A percentile compares a stretch with the other conserved stretches of the same genome.
These are phyloP conservation scores for Antennarius maculatus DNA, from an alignment of 2,797 vertebrate species.

Conservation along the genomic window DNA sequence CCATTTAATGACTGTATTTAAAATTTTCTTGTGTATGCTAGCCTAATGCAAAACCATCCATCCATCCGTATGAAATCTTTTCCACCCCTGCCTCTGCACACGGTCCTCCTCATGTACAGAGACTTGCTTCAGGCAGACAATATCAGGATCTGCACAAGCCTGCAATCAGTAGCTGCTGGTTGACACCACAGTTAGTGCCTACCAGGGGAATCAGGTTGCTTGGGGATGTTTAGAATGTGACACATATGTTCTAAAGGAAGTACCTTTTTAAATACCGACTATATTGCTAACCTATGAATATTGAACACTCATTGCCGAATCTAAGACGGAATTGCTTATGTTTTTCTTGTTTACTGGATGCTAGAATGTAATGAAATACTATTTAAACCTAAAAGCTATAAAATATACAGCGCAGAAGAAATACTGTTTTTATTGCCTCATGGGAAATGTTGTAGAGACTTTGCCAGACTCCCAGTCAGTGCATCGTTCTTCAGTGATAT, in stretches of 20 bases:
- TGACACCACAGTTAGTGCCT: constrained; percentile 56
- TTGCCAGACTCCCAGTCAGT: neutral
- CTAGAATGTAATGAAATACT: constrained; percentile 11
- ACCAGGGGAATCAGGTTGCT: constrained; percentile 60
- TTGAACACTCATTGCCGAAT: constrained; percentile 24
- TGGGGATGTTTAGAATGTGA: constrained; percentile 52
- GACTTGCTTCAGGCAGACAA: constrained; percentile 42
- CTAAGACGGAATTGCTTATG: constrained; percentile 31
- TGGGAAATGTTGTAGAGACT: neutral
- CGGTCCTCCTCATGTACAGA: constrained; percentile 31
- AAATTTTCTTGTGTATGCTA: no score
- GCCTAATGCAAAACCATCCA: neutral
- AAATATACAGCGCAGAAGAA: constrained; percentile 2
- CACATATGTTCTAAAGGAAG: constrained; percentile 48
- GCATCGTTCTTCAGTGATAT: neutral
- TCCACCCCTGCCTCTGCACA: constrained; percentile 20
- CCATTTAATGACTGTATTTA: no score
- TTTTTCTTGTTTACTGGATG: constrained; percentile 20
- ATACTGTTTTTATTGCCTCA: neutral
- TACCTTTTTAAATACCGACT: constrained; percentile 35
- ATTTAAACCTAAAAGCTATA: constrained; percentile 8
- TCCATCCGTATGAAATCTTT: constrained; percentile 12
- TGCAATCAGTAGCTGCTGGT: constrained; percentile 66
- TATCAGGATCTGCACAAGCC: constrained; percentile 59
- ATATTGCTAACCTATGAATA: constrained; percentile 49